These are phyloP conservation scores for Agrilus cyanescens DNA, from an alignment of 2,888 invertebrate species.

Conservation along the genomic window DNA sequence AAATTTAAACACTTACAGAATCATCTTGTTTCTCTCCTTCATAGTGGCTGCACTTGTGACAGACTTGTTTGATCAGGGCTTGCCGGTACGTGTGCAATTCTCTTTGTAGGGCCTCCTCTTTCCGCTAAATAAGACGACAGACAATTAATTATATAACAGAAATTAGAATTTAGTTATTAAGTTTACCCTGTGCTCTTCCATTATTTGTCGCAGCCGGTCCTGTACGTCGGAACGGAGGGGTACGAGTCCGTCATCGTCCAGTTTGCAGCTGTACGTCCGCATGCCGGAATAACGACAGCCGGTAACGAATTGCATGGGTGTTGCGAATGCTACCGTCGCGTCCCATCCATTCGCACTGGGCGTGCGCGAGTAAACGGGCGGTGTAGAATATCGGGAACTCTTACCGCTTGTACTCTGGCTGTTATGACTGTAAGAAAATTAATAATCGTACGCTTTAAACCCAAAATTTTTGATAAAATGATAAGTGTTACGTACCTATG, in stretches of 20 bases:
- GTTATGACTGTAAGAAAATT: conserved; percentile 14
- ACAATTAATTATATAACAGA: conserved; percentile 2
- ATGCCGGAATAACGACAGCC: conserved; percentile 7
- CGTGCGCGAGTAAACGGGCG: conserved; percentile 43
- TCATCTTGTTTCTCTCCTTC: conserved; percentile 43
- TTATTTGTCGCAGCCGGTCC: conserved; percentile 68
- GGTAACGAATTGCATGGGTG: neutral
- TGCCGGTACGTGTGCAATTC: conserved; percentile 69
- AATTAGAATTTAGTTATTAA: conserved; percentile 10
- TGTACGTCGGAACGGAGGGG: conserved; percentile 61
- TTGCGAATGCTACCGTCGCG: conserved; percentile 10
- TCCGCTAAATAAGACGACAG: conserved; percentile 41
- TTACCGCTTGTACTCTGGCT: conserved; percentile 19
- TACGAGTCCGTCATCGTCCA: conserved; percentile 64
- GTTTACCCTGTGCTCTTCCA: conserved; percentile 68
- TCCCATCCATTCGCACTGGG: conserved; percentile 38
- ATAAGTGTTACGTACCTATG: conserved; percentile 17
- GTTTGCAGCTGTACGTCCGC: conserved; percentile 25
- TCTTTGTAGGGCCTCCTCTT: conserved; percentile 63
- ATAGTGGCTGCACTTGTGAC: conserved; percentile 49
- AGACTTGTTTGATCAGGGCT: conserved; percentile 56
- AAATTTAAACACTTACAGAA: conserved; percentile 37
- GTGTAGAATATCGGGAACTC: conserved; percentile 33
- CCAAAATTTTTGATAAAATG: no score
- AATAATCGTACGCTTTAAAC: no score